Evolutionary conservation across 2,797 vertebrate genomes (phyloP).

Genomic region (Danio tinwini): DNA sequence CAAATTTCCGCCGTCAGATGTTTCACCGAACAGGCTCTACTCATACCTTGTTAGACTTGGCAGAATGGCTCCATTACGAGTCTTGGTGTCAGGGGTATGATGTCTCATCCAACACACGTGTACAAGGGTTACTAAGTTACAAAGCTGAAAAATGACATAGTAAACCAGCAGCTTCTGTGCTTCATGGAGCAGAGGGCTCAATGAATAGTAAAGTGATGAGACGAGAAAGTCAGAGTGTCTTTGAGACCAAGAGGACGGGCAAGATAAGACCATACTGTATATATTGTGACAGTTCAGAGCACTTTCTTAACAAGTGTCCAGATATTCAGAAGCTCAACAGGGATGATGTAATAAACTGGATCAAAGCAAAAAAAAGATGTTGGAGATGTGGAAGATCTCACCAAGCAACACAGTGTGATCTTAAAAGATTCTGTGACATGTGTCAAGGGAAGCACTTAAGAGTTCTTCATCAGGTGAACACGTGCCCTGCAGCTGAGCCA

Average conservation of each 20-base stretch:
- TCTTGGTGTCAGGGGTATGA: neutral
- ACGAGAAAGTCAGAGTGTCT: neutral
- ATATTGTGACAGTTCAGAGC: neutral
- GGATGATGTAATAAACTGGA: neutral
- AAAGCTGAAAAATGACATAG: neutral
- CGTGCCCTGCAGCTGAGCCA: neutral
- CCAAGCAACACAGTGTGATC: neutral
- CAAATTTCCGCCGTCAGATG: neutral
- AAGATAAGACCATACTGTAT: neutral
- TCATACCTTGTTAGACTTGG: neutral
- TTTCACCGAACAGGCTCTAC: neutral
- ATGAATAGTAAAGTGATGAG: neutral
- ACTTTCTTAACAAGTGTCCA: neutral
- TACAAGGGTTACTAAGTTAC: neutral
- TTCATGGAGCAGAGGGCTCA: neutral
- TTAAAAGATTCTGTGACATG: neutral
- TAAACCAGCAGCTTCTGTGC: neutral
- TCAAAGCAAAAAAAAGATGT: neutral
- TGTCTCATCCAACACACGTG: neutral
- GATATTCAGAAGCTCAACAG: constrained; percentile 2
- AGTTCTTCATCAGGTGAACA: neutral
- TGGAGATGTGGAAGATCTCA: neutral
- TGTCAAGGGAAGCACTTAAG: neutral
- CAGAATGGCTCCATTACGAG: neutral
- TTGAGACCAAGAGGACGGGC: neutral